These are phyloP conservation scores for Heliconius cydno DNA, from an alignment of 2,888 invertebrate genomes.

Conservation along the genomic window DNA sequence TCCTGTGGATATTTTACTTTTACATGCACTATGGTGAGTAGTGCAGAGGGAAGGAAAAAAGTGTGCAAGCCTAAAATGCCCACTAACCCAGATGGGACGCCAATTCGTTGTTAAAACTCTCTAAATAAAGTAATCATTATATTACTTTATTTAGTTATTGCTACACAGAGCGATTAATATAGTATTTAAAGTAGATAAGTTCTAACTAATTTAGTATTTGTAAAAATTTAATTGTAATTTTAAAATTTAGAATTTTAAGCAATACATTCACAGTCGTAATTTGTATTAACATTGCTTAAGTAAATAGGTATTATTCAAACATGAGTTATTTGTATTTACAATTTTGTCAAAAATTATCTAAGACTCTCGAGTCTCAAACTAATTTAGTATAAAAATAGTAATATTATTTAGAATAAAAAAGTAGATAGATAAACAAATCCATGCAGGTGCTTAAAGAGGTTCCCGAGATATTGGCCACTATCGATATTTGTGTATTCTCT, in stretches of 20 bases:
- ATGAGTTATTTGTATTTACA: background rate
- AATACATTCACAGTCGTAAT: background rate
- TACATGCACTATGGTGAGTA: slow-evolving; percentile 91
- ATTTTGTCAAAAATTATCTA: background rate
- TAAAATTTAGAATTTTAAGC: slow-evolving; percentile 18
- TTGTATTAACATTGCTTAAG: slow-evolving; percentile 7
- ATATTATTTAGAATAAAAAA: too few relatives aligned
- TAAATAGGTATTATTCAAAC: background rate
- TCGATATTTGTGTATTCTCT: too few relatives aligned
- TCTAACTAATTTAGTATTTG: slow-evolving; percentile 8
- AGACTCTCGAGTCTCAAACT: background rate
- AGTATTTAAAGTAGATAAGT: slow-evolving; percentile 28
- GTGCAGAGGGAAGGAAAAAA: slow-evolving; percentile 89
- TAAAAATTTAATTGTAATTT: background rate
- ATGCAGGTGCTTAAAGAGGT: too few relatives aligned
- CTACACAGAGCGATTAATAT: background rate
- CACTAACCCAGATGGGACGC: slow-evolving; percentile 89
- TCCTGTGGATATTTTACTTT: slow-evolving; percentile 95
- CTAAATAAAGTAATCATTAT: too few relatives aligned
- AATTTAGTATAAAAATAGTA: too few relatives aligned
- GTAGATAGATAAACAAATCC: too few relatives aligned
- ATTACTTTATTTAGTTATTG: background rate
- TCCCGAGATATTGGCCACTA: too few relatives aligned
- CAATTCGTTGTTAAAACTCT: slow-evolving; percentile 82
- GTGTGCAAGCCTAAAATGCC: slow-evolving; percentile 92